Conservation (phyloP, 1,140 invertebrate species). For the Brachionus paranguensis region DNA sequence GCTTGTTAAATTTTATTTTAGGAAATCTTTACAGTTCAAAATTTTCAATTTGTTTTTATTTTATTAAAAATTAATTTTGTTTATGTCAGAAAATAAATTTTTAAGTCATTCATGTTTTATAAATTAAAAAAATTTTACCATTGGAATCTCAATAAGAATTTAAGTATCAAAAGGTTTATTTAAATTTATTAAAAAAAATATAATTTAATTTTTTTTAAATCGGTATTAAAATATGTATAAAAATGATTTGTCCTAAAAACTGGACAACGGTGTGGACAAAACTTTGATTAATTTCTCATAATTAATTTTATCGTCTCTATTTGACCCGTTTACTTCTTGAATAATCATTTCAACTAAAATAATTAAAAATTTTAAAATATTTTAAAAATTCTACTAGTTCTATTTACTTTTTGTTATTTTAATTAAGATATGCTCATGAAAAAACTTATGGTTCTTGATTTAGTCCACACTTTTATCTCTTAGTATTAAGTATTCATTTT, state of each 20-base stretch:
- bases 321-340: constrained; percentile 26
- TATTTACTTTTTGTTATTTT: too few species aligned
- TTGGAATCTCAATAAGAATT: too few species aligned
- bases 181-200: neutral
- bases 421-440: too few species aligned
- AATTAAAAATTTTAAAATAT: neutral
- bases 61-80: neutral
- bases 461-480: too few species aligned
- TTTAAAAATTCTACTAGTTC: too few species aligned
- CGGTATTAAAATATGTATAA: neutral
- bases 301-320: constrained; percentile 3
- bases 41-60: neutral
- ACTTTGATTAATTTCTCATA: constrained; percentile 26
- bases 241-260: neutral
- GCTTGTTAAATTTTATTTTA: neutral
- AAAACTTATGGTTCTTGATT: too few species aligned
- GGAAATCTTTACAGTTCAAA: neutral
- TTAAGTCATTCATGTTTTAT: too few species aligned
- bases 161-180: too few species aligned
- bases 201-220: neutral
- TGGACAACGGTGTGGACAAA: neutral
- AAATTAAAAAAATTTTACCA: too few species aligned
- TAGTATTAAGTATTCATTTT: too few species aligned
- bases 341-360: constrained; percentile 38
- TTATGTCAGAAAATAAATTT: too few species aligned